Evolutionary conservation across 2,888 invertebrate species (phyloP).

Genomic region (Aspidiotus rigidus): DNA sequence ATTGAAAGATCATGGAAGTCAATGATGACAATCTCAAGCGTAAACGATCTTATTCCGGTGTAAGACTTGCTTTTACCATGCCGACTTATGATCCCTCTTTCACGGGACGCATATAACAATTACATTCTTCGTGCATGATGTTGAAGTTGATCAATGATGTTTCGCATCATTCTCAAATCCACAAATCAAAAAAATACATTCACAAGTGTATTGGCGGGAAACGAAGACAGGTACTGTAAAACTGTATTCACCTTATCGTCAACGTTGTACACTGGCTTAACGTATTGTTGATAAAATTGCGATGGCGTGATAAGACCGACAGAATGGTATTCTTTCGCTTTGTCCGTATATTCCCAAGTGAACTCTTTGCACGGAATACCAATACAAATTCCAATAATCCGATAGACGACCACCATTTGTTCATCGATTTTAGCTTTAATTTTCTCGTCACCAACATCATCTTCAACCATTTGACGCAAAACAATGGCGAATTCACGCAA

Average conservation of each 20-base stretch:
- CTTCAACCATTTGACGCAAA: constrained; percentile 55
- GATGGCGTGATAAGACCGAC: constrained; percentile 67
- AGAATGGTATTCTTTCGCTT: constrained; percentile 61
- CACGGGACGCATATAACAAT: not conserved
- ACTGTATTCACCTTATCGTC: constrained; percentile 60
- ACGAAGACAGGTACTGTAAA: not conserved
- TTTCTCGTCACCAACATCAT: constrained; percentile 53
- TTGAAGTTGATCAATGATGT: too few relatives aligned
- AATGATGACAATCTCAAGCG: too few relatives aligned
- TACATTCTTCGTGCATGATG: not conserved
- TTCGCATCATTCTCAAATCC: not conserved
- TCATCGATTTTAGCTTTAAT: constrained; percentile 54
- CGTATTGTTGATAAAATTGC: constrained; percentile 69
- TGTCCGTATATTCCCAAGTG: constrained; percentile 77
- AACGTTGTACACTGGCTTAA: constrained; percentile 69
- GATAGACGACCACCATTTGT: constrained; percentile 67
- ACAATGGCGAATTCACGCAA: constrained; percentile 71
- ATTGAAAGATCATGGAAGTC: too few relatives aligned
- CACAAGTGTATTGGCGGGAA: not conserved
- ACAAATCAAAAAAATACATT: not conserved
- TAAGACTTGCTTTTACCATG: too few relatives aligned
- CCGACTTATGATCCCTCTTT: not conserved
- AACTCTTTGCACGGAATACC: constrained; percentile 72
- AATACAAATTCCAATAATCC: constrained; percentile 73
- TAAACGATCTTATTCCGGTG: too few relatives aligned